Percentiles rank a stretch among this genome's conserved stretches.
Evolutionary conservation across 37 sponge, comb jelly and placozoan species (phyloP).

Genomic region (Crambe crambe): DNA sequence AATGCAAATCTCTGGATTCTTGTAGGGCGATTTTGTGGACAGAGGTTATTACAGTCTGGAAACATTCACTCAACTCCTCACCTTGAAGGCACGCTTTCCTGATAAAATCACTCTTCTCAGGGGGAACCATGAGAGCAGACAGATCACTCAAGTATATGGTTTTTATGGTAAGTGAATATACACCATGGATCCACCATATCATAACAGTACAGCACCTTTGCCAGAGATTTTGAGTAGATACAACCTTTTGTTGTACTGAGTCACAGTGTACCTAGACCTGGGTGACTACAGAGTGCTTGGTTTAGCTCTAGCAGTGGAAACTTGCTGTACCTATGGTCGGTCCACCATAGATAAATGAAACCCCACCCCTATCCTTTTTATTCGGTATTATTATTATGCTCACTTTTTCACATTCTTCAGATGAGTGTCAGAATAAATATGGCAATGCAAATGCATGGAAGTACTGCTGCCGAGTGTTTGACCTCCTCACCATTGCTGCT

Average conservation of each 20-base stretch:
- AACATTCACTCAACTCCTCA: constrained; percentile 92
- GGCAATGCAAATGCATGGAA: constrained; percentile 99
- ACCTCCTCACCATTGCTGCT: constrained; percentile 97
- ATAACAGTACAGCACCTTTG: no score
- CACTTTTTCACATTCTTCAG: constrained; percentile 25
- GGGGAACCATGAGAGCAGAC: constrained; percentile 98
- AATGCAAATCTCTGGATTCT: no score
- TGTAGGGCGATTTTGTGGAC: constrained; percentile 99
- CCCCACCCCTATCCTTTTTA: neutral
- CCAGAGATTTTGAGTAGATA: no score
- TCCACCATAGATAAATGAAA: no score
- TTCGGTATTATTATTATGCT: neutral
- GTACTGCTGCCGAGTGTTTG: constrained; percentile 96
- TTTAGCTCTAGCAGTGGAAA: neutral
- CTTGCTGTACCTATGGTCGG: no score
- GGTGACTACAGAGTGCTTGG: no score
- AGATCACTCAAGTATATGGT: constrained; percentile 98
- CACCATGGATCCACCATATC: no score
- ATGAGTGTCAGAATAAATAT: constrained; percentile 99
- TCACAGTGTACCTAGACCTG: no score
- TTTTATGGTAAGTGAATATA: constrained; percentile 97
- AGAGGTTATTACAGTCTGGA: constrained; percentile 98
- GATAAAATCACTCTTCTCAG: constrained; percentile 87
- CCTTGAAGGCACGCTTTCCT: constrained; percentile 93
- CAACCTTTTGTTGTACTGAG: no score